Evolutionary conservation across 2,113 vertebrate genomes (phyloP).

Genomic region (Pelmatolapia mariae): DNA sequence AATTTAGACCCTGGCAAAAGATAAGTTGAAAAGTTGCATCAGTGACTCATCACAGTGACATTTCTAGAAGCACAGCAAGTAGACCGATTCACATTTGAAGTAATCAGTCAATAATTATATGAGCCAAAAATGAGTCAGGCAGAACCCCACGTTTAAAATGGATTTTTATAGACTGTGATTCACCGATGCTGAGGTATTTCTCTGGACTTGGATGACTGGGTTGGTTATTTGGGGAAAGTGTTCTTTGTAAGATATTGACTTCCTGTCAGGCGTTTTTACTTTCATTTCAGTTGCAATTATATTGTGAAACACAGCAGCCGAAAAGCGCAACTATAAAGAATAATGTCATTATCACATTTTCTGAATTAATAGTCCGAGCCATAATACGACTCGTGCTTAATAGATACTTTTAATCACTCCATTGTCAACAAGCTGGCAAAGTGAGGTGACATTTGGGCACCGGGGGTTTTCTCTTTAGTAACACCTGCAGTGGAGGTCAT

Average conservation of each 20-base stretch:
- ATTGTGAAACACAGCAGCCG: not conserved
- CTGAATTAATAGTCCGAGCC: not conserved
- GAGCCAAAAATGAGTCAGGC: not conserved
- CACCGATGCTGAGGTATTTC: not conserved
- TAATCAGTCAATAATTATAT: not conserved
- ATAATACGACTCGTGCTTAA: not conserved
- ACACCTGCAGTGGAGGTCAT: not conserved
- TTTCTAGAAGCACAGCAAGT: not conserved
- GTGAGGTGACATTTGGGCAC: not conserved
- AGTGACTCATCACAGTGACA: conserved; percentile 22
- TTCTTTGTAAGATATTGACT: not conserved
- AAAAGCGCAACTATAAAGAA: not conserved
- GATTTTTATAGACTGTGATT: not conserved
- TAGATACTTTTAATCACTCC: not conserved
- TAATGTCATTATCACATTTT: not conserved
- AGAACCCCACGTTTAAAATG: not conserved
- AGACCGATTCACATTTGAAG: conserved; percentile 10
- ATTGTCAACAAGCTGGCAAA: not conserved
- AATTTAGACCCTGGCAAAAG: not conserved
- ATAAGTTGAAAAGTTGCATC: not conserved
- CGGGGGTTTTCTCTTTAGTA: not conserved
- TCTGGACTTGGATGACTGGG: not conserved
- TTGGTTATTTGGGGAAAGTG: not conserved
- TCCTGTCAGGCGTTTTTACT: not conserved
- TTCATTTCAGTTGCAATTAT: not conserved